Evolutionary conservation across 2,113 vertebrate species (phyloP).

Genomic region (Argyrosomus japonicus): DNA sequence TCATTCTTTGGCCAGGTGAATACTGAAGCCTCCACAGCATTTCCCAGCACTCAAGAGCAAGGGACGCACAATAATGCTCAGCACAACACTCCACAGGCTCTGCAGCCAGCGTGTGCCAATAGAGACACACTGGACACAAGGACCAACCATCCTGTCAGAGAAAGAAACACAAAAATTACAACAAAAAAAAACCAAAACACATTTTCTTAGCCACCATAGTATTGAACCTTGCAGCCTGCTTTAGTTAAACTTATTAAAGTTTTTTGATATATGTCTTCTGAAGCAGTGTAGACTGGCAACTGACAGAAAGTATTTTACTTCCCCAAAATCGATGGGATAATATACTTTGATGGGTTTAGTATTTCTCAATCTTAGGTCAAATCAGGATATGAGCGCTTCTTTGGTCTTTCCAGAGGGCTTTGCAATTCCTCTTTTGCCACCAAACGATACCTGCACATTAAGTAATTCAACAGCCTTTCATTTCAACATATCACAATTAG

Average conservation of each 20-base stretch:
- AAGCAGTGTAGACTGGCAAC: too few species aligned
- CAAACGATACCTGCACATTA: neutral
- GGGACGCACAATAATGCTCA: constrained; percentile 75
- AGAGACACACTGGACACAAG: constrained; percentile 71
- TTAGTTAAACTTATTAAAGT: neutral
- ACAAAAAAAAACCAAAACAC: neutral
- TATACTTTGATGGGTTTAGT: neutral
- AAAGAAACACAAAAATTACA: constrained; percentile 1
- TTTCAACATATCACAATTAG: neutral
- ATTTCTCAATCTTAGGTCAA: neutral
- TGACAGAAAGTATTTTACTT: neutral
- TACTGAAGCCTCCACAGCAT: constrained; percentile 78
- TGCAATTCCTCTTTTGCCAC: neutral
- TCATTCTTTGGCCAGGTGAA: constrained; percentile 80
- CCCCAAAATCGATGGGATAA: neutral
- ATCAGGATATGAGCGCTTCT: neutral
- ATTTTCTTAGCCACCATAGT: neutral
- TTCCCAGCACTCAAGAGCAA: constrained; percentile 75
- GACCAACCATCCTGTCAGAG: constrained; percentile 79
- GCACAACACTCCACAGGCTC: constrained; percentile 77
- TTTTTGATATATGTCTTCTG: neutral
- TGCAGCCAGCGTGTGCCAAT: constrained; percentile 78
- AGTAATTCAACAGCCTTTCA: neutral
- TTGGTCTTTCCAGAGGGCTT: neutral
- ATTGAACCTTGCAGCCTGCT: neutral